Evolutionary conservation across 2,797 vertebrate genomes (phyloP), one percentile per base, ranked within the genome.

Genomic region (Vireo griseus): DNA sequence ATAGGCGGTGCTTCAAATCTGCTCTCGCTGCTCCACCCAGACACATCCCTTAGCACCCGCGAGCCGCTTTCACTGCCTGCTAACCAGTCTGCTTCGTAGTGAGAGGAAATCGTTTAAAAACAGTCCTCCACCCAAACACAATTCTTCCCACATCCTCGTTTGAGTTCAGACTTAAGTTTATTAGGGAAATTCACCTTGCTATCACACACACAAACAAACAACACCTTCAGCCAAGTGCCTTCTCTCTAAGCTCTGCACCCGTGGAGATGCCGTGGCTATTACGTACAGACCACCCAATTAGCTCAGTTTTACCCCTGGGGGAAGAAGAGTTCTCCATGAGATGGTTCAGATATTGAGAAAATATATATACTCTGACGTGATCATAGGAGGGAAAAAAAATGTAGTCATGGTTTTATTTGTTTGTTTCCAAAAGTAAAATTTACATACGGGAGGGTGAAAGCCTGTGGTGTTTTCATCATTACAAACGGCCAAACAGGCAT

Each of bases 201-300:
- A 15, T 75, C 69, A 72, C 39, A 73, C n/a, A 84, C 45, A 61
- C 76, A 50, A 48, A 9, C 35, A 62, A 44, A 11, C 25, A 14
- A 50, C 12, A 52, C 18, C 6, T 62, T 69, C 58, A 87, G 61
- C 14, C 2, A 1, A 18, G n/a, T 52, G 48, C 29, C n/a, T 51
- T 31, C 28, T 26, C 42, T n/a, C 13, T 11, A 45, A 71, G 42
- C 1, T 5, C 11, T 6, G 22, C 24, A 58, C 37, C 24, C 0
- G 0, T 6, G 29, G 13, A 45, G 47, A 35, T 8, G n/a, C 11
- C 1, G 2, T 0, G 1, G 13, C 29, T 48, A 5, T 29, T 29
- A 35, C 16, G 37, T 61, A 74, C 22, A 47, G 85, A 65, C 45
- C 72, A 79, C 61, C 68, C 79, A 63, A 21, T 11, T 33, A 69